Evolutionary conservation across 1,140 invertebrate genomes (phyloP), one percentile per base, ranked within the genome.

Genomic region (Andrena cerasifolii): DNA sequence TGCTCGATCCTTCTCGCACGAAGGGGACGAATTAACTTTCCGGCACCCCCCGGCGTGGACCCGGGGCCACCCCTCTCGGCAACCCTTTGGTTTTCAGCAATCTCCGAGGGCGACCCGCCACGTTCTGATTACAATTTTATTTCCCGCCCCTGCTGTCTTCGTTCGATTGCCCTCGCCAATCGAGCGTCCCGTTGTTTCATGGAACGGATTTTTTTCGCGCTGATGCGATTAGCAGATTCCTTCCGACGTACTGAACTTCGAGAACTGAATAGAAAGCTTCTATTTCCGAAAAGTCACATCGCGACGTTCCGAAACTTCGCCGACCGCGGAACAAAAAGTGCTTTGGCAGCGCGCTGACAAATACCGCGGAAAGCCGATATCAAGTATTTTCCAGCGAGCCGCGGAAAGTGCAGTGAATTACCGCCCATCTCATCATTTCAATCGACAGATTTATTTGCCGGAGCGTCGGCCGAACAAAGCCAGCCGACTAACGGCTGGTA

Each of bases 81-180:
- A 51, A 78, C 76, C 76, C 76, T 78, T 73, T 70, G 76, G 54
- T 62, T 65, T 63, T 63, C 51, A 56, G 76, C 70, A 74, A 78
- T 58, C 26, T 73, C 58, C 49, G 54, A 73, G 67, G 67, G 75
- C 59, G 58, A 71, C n/a, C 36, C 33, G 56, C 24, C 45, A 51
- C 56, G 59, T 77, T 71, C 66, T 18, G 66, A 68, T 77, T 36
- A 70, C 74, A 77, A 77, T 77, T 77, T 77, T 77, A 70, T 77
- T 77, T 70, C 74, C 66, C 51, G 10, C 36, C 66, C 43, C 21
- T 16, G 53, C 65, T 68, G 53, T 49, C 73, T 68, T 51, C 54
- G 21, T 68, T 68, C 66, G 54, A 77, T 77, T 68, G 49, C 43
- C 36, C n/a, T 21, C 21, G 3, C 10, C 59, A 33, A 63, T 61